Evolutionary conservation across 1,140 invertebrate species (phyloP), one percentile per base, ranked within the genome.

Genomic region (Nylanderia fulva): DNA sequence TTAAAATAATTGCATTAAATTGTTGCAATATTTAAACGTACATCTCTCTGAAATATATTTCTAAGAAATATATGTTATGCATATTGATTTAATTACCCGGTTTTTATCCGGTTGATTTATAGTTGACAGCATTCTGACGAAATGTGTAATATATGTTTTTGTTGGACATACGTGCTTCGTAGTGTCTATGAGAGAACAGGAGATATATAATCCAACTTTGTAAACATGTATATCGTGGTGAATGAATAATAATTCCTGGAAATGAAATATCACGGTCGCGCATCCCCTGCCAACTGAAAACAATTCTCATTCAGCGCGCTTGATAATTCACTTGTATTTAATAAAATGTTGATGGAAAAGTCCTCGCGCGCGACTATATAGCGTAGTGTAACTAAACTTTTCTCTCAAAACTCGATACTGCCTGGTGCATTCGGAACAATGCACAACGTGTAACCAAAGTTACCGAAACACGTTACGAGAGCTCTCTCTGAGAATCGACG

Each of bases 311-410:
- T 80, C 66, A 58, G 33, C 64, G 39, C 66, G 52, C 54, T 80
- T 71, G 66, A 58, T 82, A 82, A 82, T 82, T 82, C 36, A 58
- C 52, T 60, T 54, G 36, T 72, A 82, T 82, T 82, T 82, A 82
- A 58, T 60, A 72, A 82, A 82, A 82, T 82, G 66, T 48, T 45
- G 54, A 82, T 29, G 64, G 56, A 72, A 72, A 72, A 71, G 27
- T 82, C 33, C 63, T 18, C 45, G 45, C 21, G 29, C 42, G 9
- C 11, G n/a, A 21, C 76, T 48, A 48, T 45, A 15, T 15, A 33
- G 13, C 13, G 18, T n/a, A n/a, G n/a, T 29, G 9, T 24, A 29
- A 15, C 56, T 1, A 45, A 82, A 82, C 48, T 80, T 80, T 58
- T 71, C 54, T 72, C 52, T 82, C 66, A 33, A 48, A 48, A 72